Percentiles rank a stretch among this genome's conserved stretches.
Conservation (phyloP, 2,888 invertebrate species). For the Limnephilus rhombicus region DNA sequence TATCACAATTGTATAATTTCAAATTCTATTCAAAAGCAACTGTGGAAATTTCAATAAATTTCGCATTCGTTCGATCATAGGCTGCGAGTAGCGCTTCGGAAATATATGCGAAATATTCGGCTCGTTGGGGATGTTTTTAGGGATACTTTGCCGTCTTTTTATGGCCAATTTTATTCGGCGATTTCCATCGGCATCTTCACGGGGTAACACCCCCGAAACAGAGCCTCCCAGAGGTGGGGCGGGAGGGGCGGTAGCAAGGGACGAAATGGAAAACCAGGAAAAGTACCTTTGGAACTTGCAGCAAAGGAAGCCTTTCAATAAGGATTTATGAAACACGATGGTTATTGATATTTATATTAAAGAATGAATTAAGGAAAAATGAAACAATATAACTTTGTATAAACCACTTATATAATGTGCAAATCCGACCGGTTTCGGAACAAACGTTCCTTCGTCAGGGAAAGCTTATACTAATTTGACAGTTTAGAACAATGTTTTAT, state of each 20-base stretch:
- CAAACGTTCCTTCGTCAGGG: no score
- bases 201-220: conserved; percentile 36
- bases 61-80: conserved; percentile 27
- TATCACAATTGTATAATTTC: neutral
- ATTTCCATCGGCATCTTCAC: conserved; percentile 46
- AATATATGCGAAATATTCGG: conserved; percentile 56
- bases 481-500: no score
- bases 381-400: no score
- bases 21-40: conserved; percentile 4
- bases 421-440: no score
- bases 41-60: conserved; percentile 31
- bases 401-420: no score
- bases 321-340: neutral
- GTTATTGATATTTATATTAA: neutral
- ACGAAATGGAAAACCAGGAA: conserved; percentile 6
- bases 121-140: conserved; percentile 52
- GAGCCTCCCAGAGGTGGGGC: neutral
- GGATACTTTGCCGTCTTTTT: conserved; percentile 63
- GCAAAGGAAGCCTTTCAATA: neutral
- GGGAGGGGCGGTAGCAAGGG: neutral
- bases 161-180: conserved; percentile 63
- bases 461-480: no score
- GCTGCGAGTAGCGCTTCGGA: conserved; percentile 21
- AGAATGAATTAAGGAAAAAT: neutral
- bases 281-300: neutral